These are phyloP conservation scores for Cenopis cana DNA, from an alignment of 2,888 invertebrate genomes.

Conservation along the genomic window DNA sequence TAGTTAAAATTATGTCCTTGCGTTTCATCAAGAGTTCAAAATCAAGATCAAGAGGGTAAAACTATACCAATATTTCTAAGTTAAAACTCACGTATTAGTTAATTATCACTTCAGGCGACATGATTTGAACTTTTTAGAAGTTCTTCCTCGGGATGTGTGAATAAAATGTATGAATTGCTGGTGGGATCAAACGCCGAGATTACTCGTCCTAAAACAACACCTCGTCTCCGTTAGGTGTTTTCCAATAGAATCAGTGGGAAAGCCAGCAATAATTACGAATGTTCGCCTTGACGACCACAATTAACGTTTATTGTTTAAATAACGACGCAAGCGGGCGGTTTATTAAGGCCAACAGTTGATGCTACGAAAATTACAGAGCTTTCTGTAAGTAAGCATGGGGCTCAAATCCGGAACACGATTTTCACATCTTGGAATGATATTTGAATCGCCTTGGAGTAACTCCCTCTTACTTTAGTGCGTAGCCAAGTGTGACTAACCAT, in stretches of 20 bases:
- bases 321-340: conserved; percentile 57
- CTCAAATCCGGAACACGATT: not conserved
- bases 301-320: conserved; percentile 59
- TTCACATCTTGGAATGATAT: not conserved
- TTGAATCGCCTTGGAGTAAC: not conserved
- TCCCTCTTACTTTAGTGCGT: not conserved
- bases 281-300: conserved; percentile 23
- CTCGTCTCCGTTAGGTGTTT: not conserved
- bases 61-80: no score
- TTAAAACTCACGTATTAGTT: no score
- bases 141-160: no score
- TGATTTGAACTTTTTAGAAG: no score
- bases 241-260: conserved; percentile 4
- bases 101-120: no score
- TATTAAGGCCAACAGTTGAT: conserved; percentile 51
- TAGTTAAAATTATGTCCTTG: no score
- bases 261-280: conserved; percentile 2
- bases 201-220: not conserved
- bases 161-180: no score
- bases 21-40: no score
- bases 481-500: no score
- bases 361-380: conserved; percentile 39
- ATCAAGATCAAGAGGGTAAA: no score
- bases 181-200: not conserved
- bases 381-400: conserved; percentile 8